A percentile compares a stretch with the other conserved stretches of the same genome.
Conservation (phyloP, 2,797 vertebrate species). For the Mycteria americana region DNA sequence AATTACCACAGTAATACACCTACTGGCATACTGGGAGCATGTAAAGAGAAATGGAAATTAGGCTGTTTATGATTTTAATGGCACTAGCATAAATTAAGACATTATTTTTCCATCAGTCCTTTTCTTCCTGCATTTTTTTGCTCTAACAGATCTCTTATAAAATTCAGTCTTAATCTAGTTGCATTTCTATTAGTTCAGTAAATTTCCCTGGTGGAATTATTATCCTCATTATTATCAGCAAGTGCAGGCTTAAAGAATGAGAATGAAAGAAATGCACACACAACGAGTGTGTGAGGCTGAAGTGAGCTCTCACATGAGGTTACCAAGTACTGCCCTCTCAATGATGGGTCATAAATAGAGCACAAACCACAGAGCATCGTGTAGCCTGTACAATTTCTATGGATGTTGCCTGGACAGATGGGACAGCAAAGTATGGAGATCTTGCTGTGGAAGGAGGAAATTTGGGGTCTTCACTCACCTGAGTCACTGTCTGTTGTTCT, state of each 20-base stretch:
- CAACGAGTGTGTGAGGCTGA: not conserved
- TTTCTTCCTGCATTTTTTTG: not conserved
- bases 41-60: not conserved
- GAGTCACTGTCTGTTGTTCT: not conserved
- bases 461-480: not conserved
- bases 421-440: not conserved
- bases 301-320: not conserved
- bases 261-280: not conserved
- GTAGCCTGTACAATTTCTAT: not conserved
- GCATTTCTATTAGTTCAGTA: not conserved
- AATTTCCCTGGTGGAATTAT: not conserved
- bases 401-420: not conserved
- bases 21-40: not conserved
- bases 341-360: not conserved
- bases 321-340: not conserved
- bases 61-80: not conserved
- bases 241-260: not conserved
- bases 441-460: not conserved
- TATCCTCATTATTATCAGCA: not conserved
- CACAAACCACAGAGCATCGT: not conserved
- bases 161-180: not conserved
- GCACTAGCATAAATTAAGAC: not conserved
- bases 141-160: not conserved
- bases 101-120: not conserved
- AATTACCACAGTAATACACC: not conserved